phyloP scores from a whole-genome alignment of 2,888 invertebrate species.

The Oligia latruncula region DNA sequence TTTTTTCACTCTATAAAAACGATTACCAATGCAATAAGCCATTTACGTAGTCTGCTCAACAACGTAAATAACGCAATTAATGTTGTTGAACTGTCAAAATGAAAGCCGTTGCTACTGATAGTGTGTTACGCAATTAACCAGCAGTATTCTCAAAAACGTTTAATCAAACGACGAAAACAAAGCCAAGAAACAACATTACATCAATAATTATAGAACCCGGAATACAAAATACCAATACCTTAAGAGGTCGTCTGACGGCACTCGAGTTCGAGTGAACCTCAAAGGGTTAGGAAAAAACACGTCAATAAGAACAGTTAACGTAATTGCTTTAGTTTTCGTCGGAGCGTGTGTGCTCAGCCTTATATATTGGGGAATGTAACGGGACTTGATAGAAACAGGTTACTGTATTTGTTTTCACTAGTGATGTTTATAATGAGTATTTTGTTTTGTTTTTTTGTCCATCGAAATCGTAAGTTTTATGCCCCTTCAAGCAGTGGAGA shows the following conservation, averaged over 20 bases:
- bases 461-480: neutral
- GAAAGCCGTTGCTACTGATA: neutral
- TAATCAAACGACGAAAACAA: neutral
- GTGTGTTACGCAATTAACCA: neutral
- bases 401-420: constrained; percentile 24
- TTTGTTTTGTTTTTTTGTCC: neutral
- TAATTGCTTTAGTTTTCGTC: constrained; percentile 63
- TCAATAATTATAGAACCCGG: constrained; percentile 10
- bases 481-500: neutral
- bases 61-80: neutral
- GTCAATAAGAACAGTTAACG: constrained; percentile 55
- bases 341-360: constrained; percentile 41
- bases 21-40: too few relatives aligned
- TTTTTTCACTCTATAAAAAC: too few relatives aligned
- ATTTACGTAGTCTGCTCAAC: too few relatives aligned
- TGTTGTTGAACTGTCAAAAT: neutral
- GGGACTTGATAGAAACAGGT: constrained; percentile 5
- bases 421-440: neutral
- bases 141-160: neutral
- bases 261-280: constrained; percentile 34
- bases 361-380: constrained; percentile 44
- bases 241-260: constrained; percentile 28
- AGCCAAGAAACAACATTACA: constrained; percentile 1
- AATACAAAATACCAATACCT: constrained; percentile 37
- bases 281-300: constrained; percentile 60